Conservation (phyloP, 2,113 vertebrate genomes). For the Trematocara unimaculatum region DNA sequence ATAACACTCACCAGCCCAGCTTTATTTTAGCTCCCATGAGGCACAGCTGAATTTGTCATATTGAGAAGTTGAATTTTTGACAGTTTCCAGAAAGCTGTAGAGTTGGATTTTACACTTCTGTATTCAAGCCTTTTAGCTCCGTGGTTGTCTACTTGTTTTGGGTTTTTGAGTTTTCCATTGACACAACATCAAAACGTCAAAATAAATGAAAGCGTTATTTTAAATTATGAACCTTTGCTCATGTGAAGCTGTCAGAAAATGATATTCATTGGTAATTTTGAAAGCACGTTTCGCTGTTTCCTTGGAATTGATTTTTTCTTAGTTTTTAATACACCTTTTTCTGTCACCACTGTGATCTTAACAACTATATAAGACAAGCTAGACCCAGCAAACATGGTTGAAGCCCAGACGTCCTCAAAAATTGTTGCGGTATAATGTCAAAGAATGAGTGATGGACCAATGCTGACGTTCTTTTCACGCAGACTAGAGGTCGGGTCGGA, state of each 20-base stretch:
- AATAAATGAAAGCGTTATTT: slow-evolving; percentile 11
- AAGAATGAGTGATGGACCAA: not conserved
- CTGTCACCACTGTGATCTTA: not conserved
- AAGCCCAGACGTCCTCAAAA: not conserved
- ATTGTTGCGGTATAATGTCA: not conserved
- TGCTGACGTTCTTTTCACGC: not conserved
- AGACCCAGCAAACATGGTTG: not conserved
- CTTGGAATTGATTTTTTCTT: not conserved
- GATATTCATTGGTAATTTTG: not conserved
- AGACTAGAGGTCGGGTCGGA: not conserved
- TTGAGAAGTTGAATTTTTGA: slow-evolving; percentile 42
- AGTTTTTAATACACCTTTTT: not conserved
- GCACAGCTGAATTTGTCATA: slow-evolving; percentile 46
- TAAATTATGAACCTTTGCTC: not conserved
- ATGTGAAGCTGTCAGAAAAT: not conserved
- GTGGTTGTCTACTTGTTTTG: slow-evolving; percentile 11
- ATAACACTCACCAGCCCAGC: slow-evolving; percentile 31
- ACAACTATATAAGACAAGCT: not conserved
- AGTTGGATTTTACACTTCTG: slow-evolving; percentile 18
- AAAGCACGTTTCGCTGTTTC: not conserved
- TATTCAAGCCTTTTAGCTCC: slow-evolving; percentile 29
- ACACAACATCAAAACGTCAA: slow-evolving; percentile 19
- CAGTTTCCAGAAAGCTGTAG: slow-evolving; percentile 40
- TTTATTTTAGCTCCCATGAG: slow-evolving; percentile 55
- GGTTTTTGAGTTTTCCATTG: not conserved